Evolutionary conservation across 2,797 vertebrate genomes (phyloP).

Genomic region (Gymnoscopelus microlampas): DNA sequence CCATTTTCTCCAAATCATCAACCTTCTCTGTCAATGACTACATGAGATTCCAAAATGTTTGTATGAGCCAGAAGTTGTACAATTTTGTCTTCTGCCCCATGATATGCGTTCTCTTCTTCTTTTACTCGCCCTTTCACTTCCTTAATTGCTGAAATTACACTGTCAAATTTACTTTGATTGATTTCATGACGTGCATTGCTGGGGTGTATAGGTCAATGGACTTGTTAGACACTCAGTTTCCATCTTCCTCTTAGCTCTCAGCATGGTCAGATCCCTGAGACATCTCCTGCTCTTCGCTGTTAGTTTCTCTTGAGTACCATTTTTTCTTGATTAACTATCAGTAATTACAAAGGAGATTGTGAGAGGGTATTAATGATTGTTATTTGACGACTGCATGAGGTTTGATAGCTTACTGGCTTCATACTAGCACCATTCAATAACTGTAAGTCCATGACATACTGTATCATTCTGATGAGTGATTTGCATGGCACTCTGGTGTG

Average conservation of each 20-base stretch:
- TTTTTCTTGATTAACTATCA: not conserved
- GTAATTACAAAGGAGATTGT: not conserved
- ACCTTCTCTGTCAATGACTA: not conserved
- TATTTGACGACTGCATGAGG: not conserved
- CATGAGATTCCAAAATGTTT: not conserved
- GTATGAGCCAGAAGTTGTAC: not conserved
- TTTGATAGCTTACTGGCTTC: not conserved
- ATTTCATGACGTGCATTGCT: not conserved
- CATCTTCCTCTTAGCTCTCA: not conserved
- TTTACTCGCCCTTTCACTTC: not conserved
- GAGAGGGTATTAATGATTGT: not conserved
- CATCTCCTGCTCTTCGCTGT: not conserved
- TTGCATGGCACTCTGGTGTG: conserved; percentile 37
- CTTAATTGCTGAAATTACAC: not conserved
- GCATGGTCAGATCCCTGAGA: not conserved
- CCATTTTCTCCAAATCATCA: not conserved
- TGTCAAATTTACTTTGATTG: not conserved
- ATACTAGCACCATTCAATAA: not conserved
- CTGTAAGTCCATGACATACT: not conserved
- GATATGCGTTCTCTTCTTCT: not conserved
- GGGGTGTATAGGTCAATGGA: not conserved
- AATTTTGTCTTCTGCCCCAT: not conserved
- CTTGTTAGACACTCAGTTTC: not conserved
- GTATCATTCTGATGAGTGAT: conserved; percentile 30
- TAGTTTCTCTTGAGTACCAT: not conserved